Base-by-base conservation (phyloP, 2,797 vertebrate species). In the Hippoglossus hippoglossus region DNA sequence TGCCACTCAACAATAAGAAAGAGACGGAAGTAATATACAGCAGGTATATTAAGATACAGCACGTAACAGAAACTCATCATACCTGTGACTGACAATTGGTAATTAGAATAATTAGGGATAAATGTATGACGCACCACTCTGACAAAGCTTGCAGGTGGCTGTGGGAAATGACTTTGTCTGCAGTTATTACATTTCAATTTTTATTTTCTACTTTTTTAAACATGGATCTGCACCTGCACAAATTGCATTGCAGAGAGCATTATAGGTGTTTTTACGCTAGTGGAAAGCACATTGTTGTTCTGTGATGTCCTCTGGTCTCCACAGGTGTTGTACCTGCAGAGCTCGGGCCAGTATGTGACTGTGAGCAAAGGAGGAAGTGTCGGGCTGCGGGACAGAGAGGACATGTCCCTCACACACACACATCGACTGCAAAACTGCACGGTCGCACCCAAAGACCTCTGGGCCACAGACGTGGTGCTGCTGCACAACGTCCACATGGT, bases 401-500 rank as follows among this genome's bases (percentile, higher is more conserved):
- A 94, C 84, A 85, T 96, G 84, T 93, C 91, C 24, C 85, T 94
- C 22, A 87, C 95, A 64, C 91, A 90, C 85, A 90, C 87, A 15
- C 75, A 93, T 71, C 93, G 89, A 39, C 91, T 97, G 57, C 91
- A 89, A 44, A 95, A 95, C 63, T 93, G 94, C 84, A 88, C 92
- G 1, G 92, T 94, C 59, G 86, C 87, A 68, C 91, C 93, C 67
- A 96, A 94, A 89, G 93, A 96, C 88, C 92, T 96, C 25, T 96
- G 95, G 95, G 95, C 95, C 71, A 96, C 96, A 1, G 94, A 94
- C 58, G 59, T 95, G 86, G 94, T 93, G 79, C 87, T 94, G 72
- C 85, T 97, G 75, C 92, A 91, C 84, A 96, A 96, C 39, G 80
- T 94, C 10, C 92, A 96, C 87, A 96, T 96, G 96, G 96, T 96